Evolutionary conservation across 2,797 vertebrate species (phyloP).

Genomic region (Peromyscus nudipes): DNA sequence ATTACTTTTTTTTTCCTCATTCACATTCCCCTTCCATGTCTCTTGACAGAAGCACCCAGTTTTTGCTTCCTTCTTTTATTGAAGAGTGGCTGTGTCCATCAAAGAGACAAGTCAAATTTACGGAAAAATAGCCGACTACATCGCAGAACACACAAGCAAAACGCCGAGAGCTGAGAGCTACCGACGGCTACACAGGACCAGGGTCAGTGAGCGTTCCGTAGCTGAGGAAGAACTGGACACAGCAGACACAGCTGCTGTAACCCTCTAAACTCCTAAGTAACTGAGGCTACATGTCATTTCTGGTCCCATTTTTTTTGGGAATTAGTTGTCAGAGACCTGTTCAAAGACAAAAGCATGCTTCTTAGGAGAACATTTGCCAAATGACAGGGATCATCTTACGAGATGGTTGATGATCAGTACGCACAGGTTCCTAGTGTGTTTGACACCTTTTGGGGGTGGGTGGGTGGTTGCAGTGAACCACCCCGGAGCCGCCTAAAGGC

Average conservation of each 20-base stretch:
- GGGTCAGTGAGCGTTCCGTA: not conserved
- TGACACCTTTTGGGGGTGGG: not conserved
- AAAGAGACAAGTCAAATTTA: slow-evolving; percentile 20
- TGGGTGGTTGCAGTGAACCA: not conserved
- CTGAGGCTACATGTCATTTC: not conserved
- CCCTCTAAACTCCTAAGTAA: not conserved
- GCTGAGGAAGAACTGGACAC: not conserved
- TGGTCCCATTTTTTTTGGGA: not conserved
- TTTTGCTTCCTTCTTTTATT: not conserved
- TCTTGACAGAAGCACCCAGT: not conserved
- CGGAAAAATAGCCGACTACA: not conserved
- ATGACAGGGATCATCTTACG: not conserved
- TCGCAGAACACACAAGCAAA: not conserved
- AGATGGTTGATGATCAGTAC: not conserved
- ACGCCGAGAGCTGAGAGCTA: not conserved
- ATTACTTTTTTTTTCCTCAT: not conserved
- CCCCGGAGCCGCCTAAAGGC: not conserved
- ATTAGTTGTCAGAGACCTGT: not conserved
- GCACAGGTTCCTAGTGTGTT: too few relatives aligned
- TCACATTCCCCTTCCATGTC: not conserved
- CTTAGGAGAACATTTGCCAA: not conserved
- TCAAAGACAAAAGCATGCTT: not conserved
- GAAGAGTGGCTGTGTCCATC: not conserved
- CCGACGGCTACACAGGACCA: not conserved
- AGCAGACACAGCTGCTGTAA: not conserved